Evolutionary conservation across 2,113 vertebrate species (phyloP), one percentile per base, ranked within the genome.

Genomic region (Desmodus rotundus): DNA sequence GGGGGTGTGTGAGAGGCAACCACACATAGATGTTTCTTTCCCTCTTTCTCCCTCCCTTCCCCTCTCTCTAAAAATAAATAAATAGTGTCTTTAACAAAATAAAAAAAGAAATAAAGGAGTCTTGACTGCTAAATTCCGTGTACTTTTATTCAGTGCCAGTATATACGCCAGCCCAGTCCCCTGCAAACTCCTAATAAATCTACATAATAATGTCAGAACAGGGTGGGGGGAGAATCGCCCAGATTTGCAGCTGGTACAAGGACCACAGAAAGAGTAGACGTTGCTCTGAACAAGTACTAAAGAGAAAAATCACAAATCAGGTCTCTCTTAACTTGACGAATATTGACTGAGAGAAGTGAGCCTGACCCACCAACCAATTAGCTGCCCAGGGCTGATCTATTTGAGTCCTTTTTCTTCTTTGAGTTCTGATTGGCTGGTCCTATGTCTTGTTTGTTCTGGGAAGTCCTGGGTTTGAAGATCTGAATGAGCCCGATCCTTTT

Each of bases 81-180:
- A 54, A 54, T 20, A 20, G 7, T 54, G 20, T 54, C 52, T 54
- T 54, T 52, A 20, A 54, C 4, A 52, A 52, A 52, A 52, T 52
- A 56, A 41, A 67, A n/a, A n/a, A n/a, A n/a, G n/a, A n/a, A n/a
- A n/a, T n/a, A n/a, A n/a, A n/a, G n/a, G n/a, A n/a, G 41, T 45
- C 11, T 38, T 3, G 26, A 16, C 28, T 2, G 13, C 73, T 33
- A 3, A 14, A 12, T 17, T 61, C 63, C 14, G 6, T 31, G 61
- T 26, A 63, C 16, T 24, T 43, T 80, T 50, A 5, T 41, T 12
- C 3, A 45, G 15, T 11, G 38, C 56, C 7, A 8, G 16, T 3
- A 5, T 16, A 1, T 10, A 31, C 0, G 6, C 45, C 31, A 10
- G 9, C 63, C 33, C 1, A 4, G 50, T 5, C 20, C 54, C 13